A percentile compares a stretch with the other conserved stretches of the same genome.
Evolutionary conservation across 2,113 vertebrate species (phyloP).

Genomic region (Clinocottus analis): DNA sequence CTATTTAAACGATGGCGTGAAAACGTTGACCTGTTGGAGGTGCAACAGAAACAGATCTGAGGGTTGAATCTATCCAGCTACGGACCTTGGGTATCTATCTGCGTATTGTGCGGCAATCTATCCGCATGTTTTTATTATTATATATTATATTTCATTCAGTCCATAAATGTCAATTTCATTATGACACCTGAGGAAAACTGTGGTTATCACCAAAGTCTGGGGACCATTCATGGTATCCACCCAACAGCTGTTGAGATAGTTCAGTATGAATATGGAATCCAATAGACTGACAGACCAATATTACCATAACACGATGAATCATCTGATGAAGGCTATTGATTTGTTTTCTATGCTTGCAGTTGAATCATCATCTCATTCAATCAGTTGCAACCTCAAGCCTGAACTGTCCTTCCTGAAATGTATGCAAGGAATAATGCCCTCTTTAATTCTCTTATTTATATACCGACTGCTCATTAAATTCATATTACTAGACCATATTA

Average conservation of each 20-base stretch:
- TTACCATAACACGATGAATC: neutral
- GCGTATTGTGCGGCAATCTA: neutral
- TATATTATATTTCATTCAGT: neutral
- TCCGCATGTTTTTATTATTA: neutral
- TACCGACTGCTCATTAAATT: neutral
- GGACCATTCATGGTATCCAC: neutral
- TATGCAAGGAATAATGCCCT: neutral
- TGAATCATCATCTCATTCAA: neutral
- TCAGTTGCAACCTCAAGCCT: neutral
- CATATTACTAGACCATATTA: neutral
- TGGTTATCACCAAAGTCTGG: neutral
- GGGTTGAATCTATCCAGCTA: too few species aligned
- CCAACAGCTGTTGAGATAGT: neutral
- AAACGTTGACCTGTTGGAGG: neutral
- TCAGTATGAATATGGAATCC: neutral
- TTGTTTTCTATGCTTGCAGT: neutral
- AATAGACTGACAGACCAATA: neutral
- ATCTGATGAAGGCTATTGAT: neutral
- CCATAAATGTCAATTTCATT: neutral
- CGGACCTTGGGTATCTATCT: neutral
- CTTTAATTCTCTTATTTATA: neutral
- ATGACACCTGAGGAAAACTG: neutral
- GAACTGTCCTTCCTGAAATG: neutral
- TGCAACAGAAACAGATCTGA: neutral
- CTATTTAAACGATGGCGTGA: too few species aligned